These are phyloP conservation scores for Lycaena phlaeas DNA, from an alignment of 2,888 invertebrate species.

Conservation along the genomic window DNA sequence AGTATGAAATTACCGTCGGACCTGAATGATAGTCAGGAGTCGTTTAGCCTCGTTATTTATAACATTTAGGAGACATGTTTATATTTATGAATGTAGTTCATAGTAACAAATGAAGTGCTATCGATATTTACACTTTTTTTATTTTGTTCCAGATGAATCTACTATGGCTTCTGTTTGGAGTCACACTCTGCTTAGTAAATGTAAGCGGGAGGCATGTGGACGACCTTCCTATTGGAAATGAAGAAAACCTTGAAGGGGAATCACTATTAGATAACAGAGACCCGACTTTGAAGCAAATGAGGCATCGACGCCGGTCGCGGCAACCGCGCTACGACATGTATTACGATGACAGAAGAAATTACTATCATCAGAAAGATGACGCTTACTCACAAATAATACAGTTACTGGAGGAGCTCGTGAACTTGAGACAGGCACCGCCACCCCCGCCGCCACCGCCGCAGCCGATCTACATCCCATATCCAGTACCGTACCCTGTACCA, in stretches of 20 bases:
- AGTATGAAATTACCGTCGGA: no score
- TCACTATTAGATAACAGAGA: constrained; percentile 23
- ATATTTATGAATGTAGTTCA: no score
- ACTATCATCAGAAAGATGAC: constrained; percentile 31
- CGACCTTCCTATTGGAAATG: constrained; percentile 28
- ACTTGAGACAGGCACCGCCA: constrained; percentile 29
- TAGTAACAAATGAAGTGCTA: no score
- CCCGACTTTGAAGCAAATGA: constrained; percentile 22
- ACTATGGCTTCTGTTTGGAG: constrained; percentile 28
- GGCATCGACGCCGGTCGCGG: constrained; percentile 39
- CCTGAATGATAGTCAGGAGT: no score
- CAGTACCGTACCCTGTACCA: constrained; percentile 35
- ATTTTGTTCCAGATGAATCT: constrained; percentile 46
- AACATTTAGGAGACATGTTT: no score
- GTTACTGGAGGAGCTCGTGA: constrained; percentile 44
- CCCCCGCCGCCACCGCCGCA: constrained; percentile 37
- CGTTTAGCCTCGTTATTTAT: no score
- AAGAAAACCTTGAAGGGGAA: constrained; percentile 24
- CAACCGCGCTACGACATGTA: constrained; percentile 43
- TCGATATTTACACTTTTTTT: constrained; percentile 6
- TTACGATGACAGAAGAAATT: constrained; percentile 33
- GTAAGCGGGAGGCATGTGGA: constrained; percentile 29
- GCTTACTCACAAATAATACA: constrained; percentile 30
- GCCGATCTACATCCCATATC: constrained; percentile 47
- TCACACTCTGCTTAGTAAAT: constrained; percentile 30